Percentiles rank a stretch among this genome's conserved stretches.
Conservation (phyloP, 2,888 invertebrate genomes). For the Pandemis heparana region DNA sequence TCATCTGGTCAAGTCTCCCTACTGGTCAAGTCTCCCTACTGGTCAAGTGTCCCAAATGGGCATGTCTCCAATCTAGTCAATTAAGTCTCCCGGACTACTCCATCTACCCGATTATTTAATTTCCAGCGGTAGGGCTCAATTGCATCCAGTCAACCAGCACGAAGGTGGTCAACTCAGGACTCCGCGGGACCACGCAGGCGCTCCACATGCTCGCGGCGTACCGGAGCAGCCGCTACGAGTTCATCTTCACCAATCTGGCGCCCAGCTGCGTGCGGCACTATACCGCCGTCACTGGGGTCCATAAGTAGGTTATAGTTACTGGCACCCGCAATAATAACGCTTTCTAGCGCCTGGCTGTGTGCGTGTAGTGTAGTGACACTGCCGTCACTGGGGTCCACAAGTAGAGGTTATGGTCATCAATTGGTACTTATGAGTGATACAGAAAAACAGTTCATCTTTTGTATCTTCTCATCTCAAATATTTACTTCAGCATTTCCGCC, state of each 20-base stretch:
- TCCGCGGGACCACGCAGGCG: constrained; percentile 93
- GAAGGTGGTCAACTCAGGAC: constrained; percentile 94
- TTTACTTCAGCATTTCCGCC: too few species aligned
- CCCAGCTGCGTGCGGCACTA: constrained; percentile 94
- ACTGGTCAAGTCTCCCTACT: too few species aligned
- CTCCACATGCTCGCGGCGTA: constrained; percentile 94
- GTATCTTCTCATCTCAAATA: too few species aligned
- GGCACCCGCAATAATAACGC: not conserved
- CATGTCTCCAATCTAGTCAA: too few species aligned
- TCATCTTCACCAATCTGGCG: constrained; percentile 97
- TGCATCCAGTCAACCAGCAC: constrained; percentile 93
- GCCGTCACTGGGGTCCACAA: not conserved
- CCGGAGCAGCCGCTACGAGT: constrained; percentile 95
- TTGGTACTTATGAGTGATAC: too few species aligned
- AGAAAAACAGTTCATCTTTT: too few species aligned
- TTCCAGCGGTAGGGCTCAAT: constrained; percentile 95
- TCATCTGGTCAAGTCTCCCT: too few species aligned
- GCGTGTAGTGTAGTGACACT: not conserved
- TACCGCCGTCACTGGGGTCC: constrained; percentile 96
- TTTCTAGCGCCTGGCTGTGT: not conserved
- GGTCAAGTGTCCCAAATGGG: too few species aligned
- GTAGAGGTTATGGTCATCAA: not conserved
- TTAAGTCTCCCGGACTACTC: too few species aligned
- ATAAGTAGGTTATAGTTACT: constrained; percentile 87
- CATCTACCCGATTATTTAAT: constrained; percentile 45